These are phyloP conservation scores for Cebidichthys violaceus DNA, from an alignment of 2,113 vertebrate species.

Conservation along the genomic window DNA sequence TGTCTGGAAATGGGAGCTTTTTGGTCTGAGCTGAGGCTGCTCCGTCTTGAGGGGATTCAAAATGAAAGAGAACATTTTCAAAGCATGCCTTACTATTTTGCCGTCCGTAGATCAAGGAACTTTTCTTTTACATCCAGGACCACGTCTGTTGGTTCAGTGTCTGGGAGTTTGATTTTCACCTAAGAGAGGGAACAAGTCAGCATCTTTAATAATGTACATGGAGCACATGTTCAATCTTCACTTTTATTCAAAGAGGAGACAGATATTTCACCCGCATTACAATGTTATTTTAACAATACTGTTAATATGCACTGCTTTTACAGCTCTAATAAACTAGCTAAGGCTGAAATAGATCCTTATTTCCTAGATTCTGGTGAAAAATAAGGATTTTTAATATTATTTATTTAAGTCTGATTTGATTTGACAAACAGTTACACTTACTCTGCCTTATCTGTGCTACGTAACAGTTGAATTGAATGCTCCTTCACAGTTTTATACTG, in stretches of 20 bases:
- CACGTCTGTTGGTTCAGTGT: conserved; percentile 88
- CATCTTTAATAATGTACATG: conserved; percentile 3
- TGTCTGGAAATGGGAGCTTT: conserved; percentile 19
- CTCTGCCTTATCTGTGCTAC: background rate
- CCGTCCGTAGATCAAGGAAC: conserved; percentile 91
- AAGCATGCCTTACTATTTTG: conserved; percentile 87
- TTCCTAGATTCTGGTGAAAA: background rate
- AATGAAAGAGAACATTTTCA: conserved; percentile 42
- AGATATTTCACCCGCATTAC: background rate
- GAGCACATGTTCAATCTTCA: background rate
- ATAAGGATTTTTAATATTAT: background rate
- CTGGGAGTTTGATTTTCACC: conserved; percentile 93
- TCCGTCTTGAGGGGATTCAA: conserved; percentile 12
- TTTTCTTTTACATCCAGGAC: conserved; percentile 89
- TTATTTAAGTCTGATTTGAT: background rate
- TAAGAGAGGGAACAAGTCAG: conserved; percentile 66
- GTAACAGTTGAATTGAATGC: background rate
- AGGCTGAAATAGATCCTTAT: background rate
- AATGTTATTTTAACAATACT: background rate
- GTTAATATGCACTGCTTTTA: background rate
- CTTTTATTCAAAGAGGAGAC: background rate
- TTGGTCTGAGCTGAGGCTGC: conserved; percentile 23
- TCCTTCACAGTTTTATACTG: background rate
- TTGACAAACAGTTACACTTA: background rate
- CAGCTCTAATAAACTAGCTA: conserved; percentile 1